Base-by-base conservation (phyloP, 2,113 vertebrate species). In the Hippoglossus stenolepis region DNA sequence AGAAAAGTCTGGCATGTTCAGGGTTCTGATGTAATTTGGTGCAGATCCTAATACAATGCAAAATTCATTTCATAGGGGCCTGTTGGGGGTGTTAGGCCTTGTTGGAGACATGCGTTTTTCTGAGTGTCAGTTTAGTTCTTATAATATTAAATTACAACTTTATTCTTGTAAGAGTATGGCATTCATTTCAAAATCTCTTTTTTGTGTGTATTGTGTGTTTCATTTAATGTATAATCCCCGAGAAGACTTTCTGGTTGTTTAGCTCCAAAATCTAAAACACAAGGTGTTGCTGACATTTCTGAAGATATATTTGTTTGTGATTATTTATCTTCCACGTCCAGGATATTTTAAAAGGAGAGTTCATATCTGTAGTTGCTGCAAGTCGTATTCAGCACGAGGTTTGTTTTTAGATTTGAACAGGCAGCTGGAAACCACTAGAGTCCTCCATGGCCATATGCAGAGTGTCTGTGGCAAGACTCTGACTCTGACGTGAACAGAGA, bases 331-430 rank as follows among this genome's bases (percentile, higher is more conserved):
- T 57, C 35, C n/a, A 57, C 54, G 49, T 12, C 40, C 40, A 56
- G 53, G n/a, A 58, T 57, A 17, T 12, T 47, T 71, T 24, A 24
- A 24, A 24, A 24, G 24, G 2, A 24, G 24, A 24, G 24, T 24
- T 24, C 24, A 24, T 24, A 24, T 24, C 24, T n/a, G 14, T 56
- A 40, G 49, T 49, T 11, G 4, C 45, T 66, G 60, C 26, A 38
- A 24, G 38, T 54, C 54, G 14, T 56, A 73, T 49, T 67, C 64
- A 84, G 75, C n/a, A 54, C 61, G 21, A n/a, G 80, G 74, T 79
- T 86, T 88, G 78, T 87, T 89, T 90, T 91, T 87, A 86, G 80
- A 83, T 71, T 63, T n/a, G 21, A 85, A 64, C 73, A 51, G 77
- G 69, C 71, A 77, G 65, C 65, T 73, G 82, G 72, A 85, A 84